Evolutionary conservation across 2,113 vertebrate species (phyloP), one percentile per base, ranked within the genome.

Genomic region (Carassius gibelio): DNA sequence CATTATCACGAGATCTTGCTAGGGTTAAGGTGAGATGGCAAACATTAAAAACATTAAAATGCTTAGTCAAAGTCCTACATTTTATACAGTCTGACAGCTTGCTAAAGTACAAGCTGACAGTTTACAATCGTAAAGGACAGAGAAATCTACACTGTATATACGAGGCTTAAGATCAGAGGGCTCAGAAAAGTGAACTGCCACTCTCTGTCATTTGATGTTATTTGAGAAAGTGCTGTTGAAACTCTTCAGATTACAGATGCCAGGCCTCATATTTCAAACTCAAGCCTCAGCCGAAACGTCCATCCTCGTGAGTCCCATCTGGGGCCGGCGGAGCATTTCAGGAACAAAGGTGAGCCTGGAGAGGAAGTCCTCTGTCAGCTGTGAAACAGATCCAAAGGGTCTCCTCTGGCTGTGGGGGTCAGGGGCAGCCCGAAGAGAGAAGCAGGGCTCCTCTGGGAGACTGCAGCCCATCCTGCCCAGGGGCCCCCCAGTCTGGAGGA

Each of bases 381-480:
- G 93, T 88, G 90, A 91, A 93, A 92, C 79, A 62, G 89, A 92
- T 93, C 92, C 74, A 83, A 68, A 26, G 72, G 75, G 11, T 71
- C 72, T 90, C 87, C 87, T 88, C 75, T 84, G 86, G 91, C 87
- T 88, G 87, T 77, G 83, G 72, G 84, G 87, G 74, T 87, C 81
- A 85, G 89, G 75, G 84, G 87, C 81, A 74, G 66, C 77, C 87
- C 79, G 82, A 64, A 85, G 62, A 86, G 82, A 26, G 52, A 36
- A 17, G 14, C 11, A 90, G 84, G 38, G 85, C 75, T 92, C 92
- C 91, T 90, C 17, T 86, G 91, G 91, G 92, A 94, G 88, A 66
- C 90, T 84, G 91, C 71, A 86, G 90, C 84, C 89, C 87, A 90
- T 92, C 91, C 90, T 90, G 92, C 88, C 82, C 80, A 84, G 89